Base-by-base conservation (phyloP, 2,113 vertebrate genomes). In the Lophura nycthemera region DNA sequence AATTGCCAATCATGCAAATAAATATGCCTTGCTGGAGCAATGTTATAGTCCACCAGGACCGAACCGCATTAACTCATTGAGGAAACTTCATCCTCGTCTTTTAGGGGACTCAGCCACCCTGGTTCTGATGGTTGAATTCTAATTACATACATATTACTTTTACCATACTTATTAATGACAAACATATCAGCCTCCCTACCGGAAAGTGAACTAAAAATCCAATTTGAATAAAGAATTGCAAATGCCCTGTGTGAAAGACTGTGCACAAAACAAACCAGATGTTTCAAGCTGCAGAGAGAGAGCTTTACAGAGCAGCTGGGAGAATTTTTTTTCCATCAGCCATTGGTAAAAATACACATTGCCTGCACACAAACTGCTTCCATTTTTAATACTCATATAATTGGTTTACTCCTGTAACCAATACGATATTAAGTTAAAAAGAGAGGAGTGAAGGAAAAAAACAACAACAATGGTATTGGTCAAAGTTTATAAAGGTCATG, bases 161-260 rank as follows among this genome's bases (percentile, higher is more conserved):
- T 84, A 73, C 71, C 27, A 34, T 81, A 63, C 67, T 96, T 96
- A 93, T 92, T 96, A 96, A 96, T 91, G 86, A 80, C 90, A 94
- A 95, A 88, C 78, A 59, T 90, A 91, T 79, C 94, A 96, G 95
- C 65, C 54, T 94, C 89, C 92, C 91, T 78, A 94, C 89, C 4
- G 27, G 97, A 96, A 97, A 98, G 96, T 96, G 95, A 98, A 97
- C 86, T 97, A 97, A 98, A 97, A 97, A 97, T 97, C 97, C 97
- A 97, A 98, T 98, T 98, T 97, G 97, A 97, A 97, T 97, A 97
- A 97, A 97, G 97, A 97, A 96, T 95, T 96, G 90, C 85, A 54
- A 95, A 97, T 96, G 93, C 77, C 81, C 86, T 6, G 3, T 92
- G 88, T 94, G 96, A 94, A 95, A 94, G 76, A 86, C 93, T 94